Evolutionary conservation across 1,140 invertebrate species (phyloP).

Genomic region (Drosophila parvula): DNA sequence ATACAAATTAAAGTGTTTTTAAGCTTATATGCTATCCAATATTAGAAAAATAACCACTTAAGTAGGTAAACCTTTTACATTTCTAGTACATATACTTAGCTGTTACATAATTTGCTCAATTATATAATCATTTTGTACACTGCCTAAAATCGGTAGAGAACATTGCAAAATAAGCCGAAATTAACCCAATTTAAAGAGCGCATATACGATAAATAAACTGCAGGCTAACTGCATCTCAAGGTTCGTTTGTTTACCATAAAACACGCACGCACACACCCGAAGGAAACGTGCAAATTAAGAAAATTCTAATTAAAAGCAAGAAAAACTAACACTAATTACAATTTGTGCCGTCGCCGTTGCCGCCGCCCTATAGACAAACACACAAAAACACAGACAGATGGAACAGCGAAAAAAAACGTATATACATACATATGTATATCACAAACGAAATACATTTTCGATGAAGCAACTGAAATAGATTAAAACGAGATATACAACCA

Average conservation of each 20-base stretch:
- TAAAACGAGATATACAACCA: conserved; percentile 68
- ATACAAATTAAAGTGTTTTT: too few species aligned
- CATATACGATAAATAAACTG: conserved; percentile 37
- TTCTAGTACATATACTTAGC: too few species aligned
- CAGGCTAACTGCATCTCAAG: conserved; percentile 70
- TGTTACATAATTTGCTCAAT: not conserved
- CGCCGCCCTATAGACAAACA: conserved; percentile 63
- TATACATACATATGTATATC: conserved; percentile 5
- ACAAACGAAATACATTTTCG: conserved; percentile 50
- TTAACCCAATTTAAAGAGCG: conserved; percentile 27
- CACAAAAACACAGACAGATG: conserved; percentile 43
- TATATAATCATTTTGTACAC: not conserved
- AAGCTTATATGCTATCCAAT: too few species aligned
- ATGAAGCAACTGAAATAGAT: conserved; percentile 73
- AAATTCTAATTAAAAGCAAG: conserved; percentile 71
- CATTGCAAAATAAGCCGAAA: conserved; percentile 13
- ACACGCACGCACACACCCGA: conserved; percentile 27
- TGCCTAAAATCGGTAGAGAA: not conserved
- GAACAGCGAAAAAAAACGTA: conserved; percentile 5
- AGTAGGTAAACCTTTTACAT: too few species aligned
- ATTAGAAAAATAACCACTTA: too few species aligned
- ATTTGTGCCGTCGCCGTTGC: conserved; percentile 61
- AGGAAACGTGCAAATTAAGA: conserved; percentile 49
- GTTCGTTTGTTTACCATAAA: conserved; percentile 56
- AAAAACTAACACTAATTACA: conserved; percentile 77